A percentile compares a stretch with the other conserved stretches of the same genome.
Conservation (phyloP, 2,888 invertebrate genomes). For the Aelia acuminata region DNA sequence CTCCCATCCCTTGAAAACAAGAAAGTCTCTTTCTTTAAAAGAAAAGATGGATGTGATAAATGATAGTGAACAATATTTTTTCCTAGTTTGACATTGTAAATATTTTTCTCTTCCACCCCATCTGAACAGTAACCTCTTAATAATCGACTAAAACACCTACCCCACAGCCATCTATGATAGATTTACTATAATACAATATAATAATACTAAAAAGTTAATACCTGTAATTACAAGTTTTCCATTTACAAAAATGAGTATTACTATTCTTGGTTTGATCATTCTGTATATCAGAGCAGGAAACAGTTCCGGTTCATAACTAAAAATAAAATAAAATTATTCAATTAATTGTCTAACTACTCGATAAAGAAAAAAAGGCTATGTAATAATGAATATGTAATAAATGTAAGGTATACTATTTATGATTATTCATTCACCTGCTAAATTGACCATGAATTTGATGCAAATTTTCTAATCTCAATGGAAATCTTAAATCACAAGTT, state of each 20-base stretch:
- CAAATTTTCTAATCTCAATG: constrained; percentile 80
- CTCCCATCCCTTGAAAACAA: too few relatives aligned
- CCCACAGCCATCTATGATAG: too few relatives aligned
- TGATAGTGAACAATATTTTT: too few relatives aligned
- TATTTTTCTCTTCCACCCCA: too few relatives aligned
- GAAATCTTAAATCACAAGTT: constrained; percentile 82
- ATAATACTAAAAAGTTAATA: constrained; percentile 66
- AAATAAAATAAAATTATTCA: constrained; percentile 63
- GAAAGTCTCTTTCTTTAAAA: too few relatives aligned
- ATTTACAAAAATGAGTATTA: constrained; percentile 97
- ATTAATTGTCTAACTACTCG: not conserved
- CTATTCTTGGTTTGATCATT: constrained; percentile 96
- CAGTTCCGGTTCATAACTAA: constrained; percentile 95
- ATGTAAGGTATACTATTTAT: not conserved
- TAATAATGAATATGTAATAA: too few relatives aligned
- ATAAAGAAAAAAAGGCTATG: constrained; percentile 15
- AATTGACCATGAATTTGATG: constrained; percentile 83
- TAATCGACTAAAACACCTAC: too few relatives aligned
- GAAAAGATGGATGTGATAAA: too few relatives aligned
- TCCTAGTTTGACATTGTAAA: too few relatives aligned
- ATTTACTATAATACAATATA: too few relatives aligned
- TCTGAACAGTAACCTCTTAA: too few relatives aligned
- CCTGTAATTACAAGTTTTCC: constrained; percentile 97
- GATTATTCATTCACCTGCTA: constrained; percentile 65
- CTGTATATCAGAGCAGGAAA: constrained; percentile 99